phyloP scores from a whole-genome alignment of 2,113 vertebrate genomes.

The Tachysurus vachellii region DNA sequence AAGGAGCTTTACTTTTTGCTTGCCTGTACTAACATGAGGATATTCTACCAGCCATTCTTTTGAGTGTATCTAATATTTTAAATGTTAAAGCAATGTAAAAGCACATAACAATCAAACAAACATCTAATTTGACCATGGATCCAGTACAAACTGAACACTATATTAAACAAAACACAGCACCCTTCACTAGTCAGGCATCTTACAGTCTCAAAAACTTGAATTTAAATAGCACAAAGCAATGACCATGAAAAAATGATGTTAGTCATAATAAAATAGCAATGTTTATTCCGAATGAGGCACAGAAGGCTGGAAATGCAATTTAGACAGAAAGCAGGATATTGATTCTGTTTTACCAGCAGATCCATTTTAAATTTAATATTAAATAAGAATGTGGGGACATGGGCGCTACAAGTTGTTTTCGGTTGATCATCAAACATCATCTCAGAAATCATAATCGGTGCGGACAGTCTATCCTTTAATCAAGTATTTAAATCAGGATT shows the following conservation, averaged over 20 bases:
- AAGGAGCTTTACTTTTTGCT: neutral
- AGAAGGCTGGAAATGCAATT: constrained; percentile 77
- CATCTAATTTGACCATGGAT: neutral
- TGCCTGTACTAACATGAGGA: neutral
- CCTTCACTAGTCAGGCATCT: constrained; percentile 22
- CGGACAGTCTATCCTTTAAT: constrained; percentile 65
- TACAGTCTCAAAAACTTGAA: constrained; percentile 35
- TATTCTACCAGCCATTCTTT: neutral
- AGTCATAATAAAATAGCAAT: constrained; percentile 64
- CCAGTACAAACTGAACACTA: neutral
- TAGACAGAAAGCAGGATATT: constrained; percentile 71
- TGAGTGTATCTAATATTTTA: neutral
- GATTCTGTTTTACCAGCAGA: constrained; percentile 76
- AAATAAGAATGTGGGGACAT: constrained; percentile 68
- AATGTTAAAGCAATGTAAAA: neutral
- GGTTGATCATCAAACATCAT: constrained; percentile 60
- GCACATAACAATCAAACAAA: neutral
- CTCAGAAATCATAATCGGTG: constrained; percentile 49
- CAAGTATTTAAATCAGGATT: constrained; percentile 68
- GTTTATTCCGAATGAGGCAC: constrained; percentile 71
- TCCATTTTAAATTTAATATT: constrained; percentile 81
- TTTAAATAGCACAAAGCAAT: constrained; percentile 43
- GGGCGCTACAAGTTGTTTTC: constrained; percentile 63
- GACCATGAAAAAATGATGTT: constrained; percentile 51
- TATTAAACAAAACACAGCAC: constrained; percentile 1